Conservation (phyloP, 2,113 vertebrate genomes). For the Dermatemys mawii region DNA sequence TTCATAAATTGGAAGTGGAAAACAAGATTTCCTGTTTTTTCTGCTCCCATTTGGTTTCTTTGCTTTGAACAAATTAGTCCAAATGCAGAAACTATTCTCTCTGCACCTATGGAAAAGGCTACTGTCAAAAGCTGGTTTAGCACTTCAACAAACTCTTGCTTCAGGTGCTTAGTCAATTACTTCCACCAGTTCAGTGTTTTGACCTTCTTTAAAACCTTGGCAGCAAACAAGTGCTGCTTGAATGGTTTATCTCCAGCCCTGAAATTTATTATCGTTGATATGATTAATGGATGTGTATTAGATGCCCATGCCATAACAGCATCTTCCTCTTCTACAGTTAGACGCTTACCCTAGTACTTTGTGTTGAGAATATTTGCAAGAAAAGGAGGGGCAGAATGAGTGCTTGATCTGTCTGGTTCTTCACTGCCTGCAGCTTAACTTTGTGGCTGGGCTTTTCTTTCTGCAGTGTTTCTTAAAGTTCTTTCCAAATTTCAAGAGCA, state of each 20-base stretch:
- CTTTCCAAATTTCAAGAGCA: background rate
- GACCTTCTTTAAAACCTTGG: background rate
- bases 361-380: background rate
- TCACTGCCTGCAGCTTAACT: background rate
- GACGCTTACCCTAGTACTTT: background rate
- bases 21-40: background rate
- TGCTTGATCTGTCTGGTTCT: background rate
- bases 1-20: conserved; percentile 6
- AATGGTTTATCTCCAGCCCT: background rate
- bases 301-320: background rate
- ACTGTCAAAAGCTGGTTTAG: background rate
- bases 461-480: background rate
- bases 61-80: background rate
- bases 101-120: background rate
- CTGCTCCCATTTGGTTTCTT: background rate
- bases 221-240: background rate
- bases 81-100: background rate
- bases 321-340: background rate
- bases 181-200: background rate
- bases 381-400: background rate
- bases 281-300: background rate
- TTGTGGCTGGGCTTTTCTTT: background rate
- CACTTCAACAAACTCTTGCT: background rate
- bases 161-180: background rate
- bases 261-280: background rate